Percentiles rank a stretch among this genome's conserved stretches.
phyloP scores from a whole-genome alignment of 2,888 invertebrate genomes.

The Silvanus unidentatus region DNA sequence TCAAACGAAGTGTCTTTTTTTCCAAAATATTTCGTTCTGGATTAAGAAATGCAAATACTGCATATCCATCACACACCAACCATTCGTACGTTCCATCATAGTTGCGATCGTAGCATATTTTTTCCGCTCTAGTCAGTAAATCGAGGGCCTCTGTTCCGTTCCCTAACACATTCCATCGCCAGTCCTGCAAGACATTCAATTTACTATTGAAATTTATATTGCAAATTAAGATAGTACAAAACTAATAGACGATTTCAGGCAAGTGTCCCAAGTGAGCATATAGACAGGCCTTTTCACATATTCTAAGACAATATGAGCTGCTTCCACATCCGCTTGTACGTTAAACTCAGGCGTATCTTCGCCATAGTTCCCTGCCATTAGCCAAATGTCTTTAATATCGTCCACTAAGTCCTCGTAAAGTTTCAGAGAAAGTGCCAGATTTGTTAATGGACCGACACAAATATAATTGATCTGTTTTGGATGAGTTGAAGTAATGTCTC shows the following conservation, averaged over 20 bases:
- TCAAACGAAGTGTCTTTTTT: constrained; percentile 41
- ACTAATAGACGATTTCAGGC: constrained; percentile 20
- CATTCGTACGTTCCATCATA: no score
- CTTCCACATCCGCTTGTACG: constrained; percentile 71
- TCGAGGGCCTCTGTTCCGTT: constrained; percentile 41
- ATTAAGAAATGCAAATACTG: constrained; percentile 47
- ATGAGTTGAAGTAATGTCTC: constrained; percentile 53
- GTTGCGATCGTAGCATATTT: no score
- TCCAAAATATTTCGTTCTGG: constrained; percentile 35
- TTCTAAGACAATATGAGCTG: constrained; percentile 63
- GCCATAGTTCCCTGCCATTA: constrained; percentile 74
- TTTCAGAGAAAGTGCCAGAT: constrained; percentile 68
- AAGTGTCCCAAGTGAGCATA: constrained; percentile 66
- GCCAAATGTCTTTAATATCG: constrained; percentile 61
- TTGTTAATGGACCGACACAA: constrained; percentile 71
- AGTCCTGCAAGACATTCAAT: no score
- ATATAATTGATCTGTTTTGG: constrained; percentile 56
- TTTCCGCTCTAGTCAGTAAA: constrained; percentile 51
- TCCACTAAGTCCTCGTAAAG: constrained; percentile 60
- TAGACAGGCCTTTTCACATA: constrained; percentile 53
- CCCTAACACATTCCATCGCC: constrained; percentile 50
- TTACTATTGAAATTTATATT: no score
- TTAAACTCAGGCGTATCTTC: constrained; percentile 67
- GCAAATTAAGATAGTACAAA: no score
- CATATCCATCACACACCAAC: constrained; percentile 50